phyloP scores from a whole-genome alignment of 2,797 vertebrate genomes.

The Tangara arthus region DNA sequence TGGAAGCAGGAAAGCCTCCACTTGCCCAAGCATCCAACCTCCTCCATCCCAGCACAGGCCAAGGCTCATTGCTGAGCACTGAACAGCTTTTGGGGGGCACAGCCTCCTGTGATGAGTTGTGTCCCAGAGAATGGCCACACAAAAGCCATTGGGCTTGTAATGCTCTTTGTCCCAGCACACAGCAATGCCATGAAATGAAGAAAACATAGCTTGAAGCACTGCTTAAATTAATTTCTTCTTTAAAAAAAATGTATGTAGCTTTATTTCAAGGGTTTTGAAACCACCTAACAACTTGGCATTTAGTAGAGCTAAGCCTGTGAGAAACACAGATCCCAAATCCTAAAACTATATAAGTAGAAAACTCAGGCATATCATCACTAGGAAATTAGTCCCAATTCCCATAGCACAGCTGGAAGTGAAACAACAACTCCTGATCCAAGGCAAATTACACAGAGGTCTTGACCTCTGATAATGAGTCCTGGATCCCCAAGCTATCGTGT shows the following conservation, averaged over 20 bases:
- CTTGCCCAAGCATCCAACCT: neutral
- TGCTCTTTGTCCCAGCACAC: neutral
- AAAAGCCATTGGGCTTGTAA: neutral
- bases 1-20: neutral
- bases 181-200: neutral
- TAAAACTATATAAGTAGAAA: neutral
- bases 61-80: neutral
- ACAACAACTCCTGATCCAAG: neutral
- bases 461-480: neutral
- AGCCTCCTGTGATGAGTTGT: neutral
- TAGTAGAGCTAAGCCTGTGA: neutral
- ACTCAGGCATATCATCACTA: neutral
- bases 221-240: neutral
- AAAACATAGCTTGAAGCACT: neutral
- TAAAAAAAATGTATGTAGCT: accelerated
- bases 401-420: neutral
- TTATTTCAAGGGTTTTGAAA: neutral
- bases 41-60: neutral
- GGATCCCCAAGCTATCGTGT: neutral
- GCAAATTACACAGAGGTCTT: neutral
- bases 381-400: neutral
- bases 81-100: neutral
- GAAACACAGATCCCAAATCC: neutral
- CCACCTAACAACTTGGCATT: neutral
- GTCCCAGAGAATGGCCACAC: neutral